Evolutionary conservation across 2,797 vertebrate species (phyloP).

Genomic region (Apogon hyalosoma): DNA sequence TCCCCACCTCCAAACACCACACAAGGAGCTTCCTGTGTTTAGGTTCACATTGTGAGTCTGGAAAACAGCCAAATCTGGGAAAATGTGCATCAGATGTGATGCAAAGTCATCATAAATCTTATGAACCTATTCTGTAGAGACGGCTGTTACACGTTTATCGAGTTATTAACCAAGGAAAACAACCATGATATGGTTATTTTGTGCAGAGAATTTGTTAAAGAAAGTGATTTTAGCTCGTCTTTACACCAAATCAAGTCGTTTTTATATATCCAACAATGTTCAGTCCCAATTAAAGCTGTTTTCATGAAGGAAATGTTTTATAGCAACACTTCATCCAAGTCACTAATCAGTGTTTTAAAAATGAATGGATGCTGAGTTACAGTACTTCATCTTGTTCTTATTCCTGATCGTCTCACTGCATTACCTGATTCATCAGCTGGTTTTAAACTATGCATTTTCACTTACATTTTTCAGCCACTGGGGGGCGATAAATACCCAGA

Average conservation of each 20-base stretch:
- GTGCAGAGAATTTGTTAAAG: background rate
- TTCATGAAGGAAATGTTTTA: background rate
- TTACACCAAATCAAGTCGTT: background rate
- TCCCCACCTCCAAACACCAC: slow-evolving; percentile 38
- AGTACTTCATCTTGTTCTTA: background rate
- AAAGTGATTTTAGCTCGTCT: too few species aligned
- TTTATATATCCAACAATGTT: background rate
- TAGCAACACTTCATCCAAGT: background rate
- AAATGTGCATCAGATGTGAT: background rate
- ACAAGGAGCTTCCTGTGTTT: slow-evolving; percentile 17
- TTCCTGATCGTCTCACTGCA: background rate
- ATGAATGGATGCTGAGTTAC: background rate
- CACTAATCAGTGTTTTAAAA: background rate
- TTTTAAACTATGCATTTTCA: background rate
- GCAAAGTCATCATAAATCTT: slow-evolving; percentile 32
- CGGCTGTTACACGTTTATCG: background rate
- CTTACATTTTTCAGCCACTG: slow-evolving; percentile 29
- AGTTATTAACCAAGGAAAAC: background rate
- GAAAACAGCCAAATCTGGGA: slow-evolving; percentile 12
- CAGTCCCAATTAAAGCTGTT: background rate
- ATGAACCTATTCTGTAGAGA: background rate
- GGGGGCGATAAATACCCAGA: slow-evolving; percentile 28
- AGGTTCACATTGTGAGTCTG: slow-evolving; percentile 21
- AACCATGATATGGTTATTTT: background rate
- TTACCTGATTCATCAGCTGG: too few species aligned